Percentiles rank a stretch among this genome's conserved stretches.
Conservation (phyloP, 1,140 invertebrate genomes). For the Venustaconcha ellipsiformis region DNA sequence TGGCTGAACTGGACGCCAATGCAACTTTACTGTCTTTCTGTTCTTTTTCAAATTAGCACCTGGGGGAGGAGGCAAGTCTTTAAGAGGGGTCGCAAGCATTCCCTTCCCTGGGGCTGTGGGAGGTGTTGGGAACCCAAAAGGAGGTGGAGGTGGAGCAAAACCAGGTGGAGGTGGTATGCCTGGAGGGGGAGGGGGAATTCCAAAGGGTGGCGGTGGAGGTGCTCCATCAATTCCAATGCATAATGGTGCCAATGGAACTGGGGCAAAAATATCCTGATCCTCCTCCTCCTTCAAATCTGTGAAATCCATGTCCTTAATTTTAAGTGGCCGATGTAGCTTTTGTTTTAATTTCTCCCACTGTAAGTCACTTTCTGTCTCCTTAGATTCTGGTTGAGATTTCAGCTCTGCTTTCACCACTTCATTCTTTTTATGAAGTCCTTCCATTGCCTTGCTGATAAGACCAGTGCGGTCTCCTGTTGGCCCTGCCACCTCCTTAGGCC, state of each 20-base stretch:
- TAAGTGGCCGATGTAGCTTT: slow-evolving; percentile 84
- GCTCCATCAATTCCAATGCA: slow-evolving; percentile 45
- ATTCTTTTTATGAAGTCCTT: slow-evolving; percentile 75
- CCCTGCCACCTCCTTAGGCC: slow-evolving; percentile 38
- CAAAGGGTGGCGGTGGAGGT: slow-evolving; percentile 70
- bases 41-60: slow-evolving; percentile 79
- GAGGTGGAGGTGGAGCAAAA: slow-evolving; percentile 62
- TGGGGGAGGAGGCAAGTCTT: slow-evolving; percentile 64
- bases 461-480: slow-evolving; percentile 83
- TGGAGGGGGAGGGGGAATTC: slow-evolving; percentile 64
- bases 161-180: slow-evolving; percentile 45
- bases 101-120: slow-evolving; percentile 52
- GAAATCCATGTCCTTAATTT: slow-evolving; percentile 96
- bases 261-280: slow-evolving; percentile 67
- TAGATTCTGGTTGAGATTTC: slow-evolving; percentile 73
- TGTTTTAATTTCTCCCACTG: slow-evolving; percentile 94
- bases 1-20: slow-evolving; percentile 90
- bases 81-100: slow-evolving; percentile 68
- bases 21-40: slow-evolving; percentile 99
- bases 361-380: slow-evolving; percentile 92
- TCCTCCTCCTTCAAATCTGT: slow-evolving; percentile 84
- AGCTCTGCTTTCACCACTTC: slow-evolving; percentile 64
- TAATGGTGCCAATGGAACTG: slow-evolving; percentile 42
- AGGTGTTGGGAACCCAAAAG: slow-evolving; percentile 67
- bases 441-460: slow-evolving; percentile 92